A percentile compares a stretch with the other conserved stretches of the same genome.
Evolutionary conservation across 2,113 vertebrate genomes (phyloP).

Genomic region (Cochlearius cochlearius): DNA sequence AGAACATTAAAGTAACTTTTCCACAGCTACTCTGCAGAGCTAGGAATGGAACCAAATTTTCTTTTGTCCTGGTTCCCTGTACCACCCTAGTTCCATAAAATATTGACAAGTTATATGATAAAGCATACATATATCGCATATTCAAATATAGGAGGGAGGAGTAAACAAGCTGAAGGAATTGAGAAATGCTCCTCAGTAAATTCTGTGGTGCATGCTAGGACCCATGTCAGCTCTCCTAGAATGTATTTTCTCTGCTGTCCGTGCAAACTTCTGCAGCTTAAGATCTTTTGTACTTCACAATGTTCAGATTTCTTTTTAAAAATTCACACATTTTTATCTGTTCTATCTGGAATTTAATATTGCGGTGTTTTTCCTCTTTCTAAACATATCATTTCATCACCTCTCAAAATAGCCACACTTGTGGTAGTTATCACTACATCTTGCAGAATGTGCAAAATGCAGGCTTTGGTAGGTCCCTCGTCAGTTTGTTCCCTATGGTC

Average conservation of each 20-base stretch:
- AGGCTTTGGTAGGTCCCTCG: background rate
- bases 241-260: background rate
- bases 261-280: background rate
- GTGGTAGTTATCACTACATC: background rate
- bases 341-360: background rate
- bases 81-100: background rate
- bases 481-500: background rate
- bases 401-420: background rate
- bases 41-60: background rate
- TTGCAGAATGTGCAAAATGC: constrained; percentile 22
- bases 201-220: background rate
- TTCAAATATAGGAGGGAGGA: background rate
- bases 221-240: background rate
- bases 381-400: constrained; percentile 1
- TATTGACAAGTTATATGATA: background rate
- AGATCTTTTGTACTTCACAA: background rate
- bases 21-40: background rate
- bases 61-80: background rate
- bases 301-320: background rate
- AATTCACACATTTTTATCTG: background rate
- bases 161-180: background rate
- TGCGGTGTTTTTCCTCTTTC: background rate
- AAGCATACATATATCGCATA: background rate
- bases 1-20: background rate
- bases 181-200: background rate